Percentiles rank a stretch among this genome's conserved stretches.
phyloP scores from a whole-genome alignment of 1,140 invertebrate species.

The Mya arenaria region DNA sequence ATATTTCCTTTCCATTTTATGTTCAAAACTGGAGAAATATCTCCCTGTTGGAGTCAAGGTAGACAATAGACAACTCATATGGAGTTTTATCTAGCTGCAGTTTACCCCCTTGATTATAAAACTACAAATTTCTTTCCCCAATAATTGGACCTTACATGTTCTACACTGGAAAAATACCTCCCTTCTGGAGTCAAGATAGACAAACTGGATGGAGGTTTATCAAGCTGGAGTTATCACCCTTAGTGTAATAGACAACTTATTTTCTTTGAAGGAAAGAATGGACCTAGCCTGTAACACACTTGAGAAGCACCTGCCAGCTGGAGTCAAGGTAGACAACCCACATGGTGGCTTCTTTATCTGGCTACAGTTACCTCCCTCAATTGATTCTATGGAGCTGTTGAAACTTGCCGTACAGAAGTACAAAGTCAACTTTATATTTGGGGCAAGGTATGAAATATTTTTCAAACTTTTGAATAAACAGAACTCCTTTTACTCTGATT shows the following conservation, averaged over 20 bases:
- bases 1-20: too few relatives aligned
- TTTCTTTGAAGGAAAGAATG: conserved; percentile 59
- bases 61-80: too few relatives aligned
- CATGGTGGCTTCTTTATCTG: conserved; percentile 85
- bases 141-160: too few relatives aligned
- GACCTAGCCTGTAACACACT: conserved; percentile 7
- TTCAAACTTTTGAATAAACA: conserved; percentile 4
- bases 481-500: neutral
- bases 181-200: too few relatives aligned
- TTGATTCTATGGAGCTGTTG: conserved; percentile 77
- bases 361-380: conserved; percentile 82
- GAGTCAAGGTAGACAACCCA: conserved; percentile 65
- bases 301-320: conserved; percentile 7
- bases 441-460: conserved; percentile 64
- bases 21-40: too few relatives aligned
- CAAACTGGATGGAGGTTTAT: too few relatives aligned
- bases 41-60: too few relatives aligned
- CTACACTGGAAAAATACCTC: too few relatives aligned
- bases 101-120: too few relatives aligned
- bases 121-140: too few relatives aligned
- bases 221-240: neutral
- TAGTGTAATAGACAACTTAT: too few relatives aligned
- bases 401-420: conserved; percentile 79
- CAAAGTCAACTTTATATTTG: conserved; percentile 82
- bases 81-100: too few relatives aligned